A percentile compares a stretch with the other conserved stretches of the same genome.
Conservation (phyloP, 2,888 invertebrate genomes). For the Heliconius ismenius region DNA sequence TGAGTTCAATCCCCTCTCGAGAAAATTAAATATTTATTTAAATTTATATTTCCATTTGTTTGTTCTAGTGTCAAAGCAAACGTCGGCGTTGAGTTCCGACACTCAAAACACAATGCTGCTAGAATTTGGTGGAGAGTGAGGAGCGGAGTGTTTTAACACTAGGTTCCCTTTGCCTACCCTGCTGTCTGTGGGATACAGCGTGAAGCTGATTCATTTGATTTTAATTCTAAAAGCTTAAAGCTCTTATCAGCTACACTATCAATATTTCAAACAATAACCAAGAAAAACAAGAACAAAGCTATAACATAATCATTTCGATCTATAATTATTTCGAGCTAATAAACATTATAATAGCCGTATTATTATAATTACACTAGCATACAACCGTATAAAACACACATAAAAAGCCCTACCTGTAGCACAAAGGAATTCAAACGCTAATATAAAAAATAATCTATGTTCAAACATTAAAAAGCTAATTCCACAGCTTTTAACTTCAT, state of each 20-base stretch:
- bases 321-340: constrained; percentile 12
- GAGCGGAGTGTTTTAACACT: no score
- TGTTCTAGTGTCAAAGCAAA: no score
- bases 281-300: not conserved
- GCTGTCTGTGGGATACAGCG: no score
- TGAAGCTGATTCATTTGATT: no score
- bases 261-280: not conserved
- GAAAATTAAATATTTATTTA: no score
- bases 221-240: not conserved
- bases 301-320: not conserved
- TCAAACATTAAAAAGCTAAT: constrained; percentile 14
- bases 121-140: no score
- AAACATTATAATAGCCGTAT: constrained; percentile 4
- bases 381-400: not conserved
- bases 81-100: no score
- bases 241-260: not conserved
- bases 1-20: no score
- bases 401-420: not conserved
- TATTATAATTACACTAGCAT: constrained; percentile 1
- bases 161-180: no score
- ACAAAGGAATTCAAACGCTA: constrained; percentile 2
- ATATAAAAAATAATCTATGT: not conserved
- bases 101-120: no score
- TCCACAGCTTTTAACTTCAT: constrained; percentile 47
- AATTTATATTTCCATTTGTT: no score